Evolutionary conservation across 2,888 invertebrate genomes (phyloP).

Genomic region (Tachina grossa): DNA sequence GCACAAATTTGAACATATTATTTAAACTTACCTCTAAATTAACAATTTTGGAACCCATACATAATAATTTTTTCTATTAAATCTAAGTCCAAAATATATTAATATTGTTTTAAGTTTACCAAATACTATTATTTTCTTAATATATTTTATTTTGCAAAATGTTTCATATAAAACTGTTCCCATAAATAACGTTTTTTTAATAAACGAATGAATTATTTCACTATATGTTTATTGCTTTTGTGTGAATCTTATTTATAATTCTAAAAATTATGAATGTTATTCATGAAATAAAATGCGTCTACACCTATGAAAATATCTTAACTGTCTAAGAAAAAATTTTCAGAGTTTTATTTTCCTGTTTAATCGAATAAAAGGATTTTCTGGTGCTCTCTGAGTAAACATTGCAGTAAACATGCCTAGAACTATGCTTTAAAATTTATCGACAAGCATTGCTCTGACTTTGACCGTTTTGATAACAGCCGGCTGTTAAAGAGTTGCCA

Average conservation of each 20-base stretch:
- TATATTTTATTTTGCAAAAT: constrained; percentile 8
- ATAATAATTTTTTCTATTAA: constrained; percentile 84
- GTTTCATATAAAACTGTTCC: constrained; percentile 62
- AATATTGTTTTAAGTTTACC: constrained; percentile 19
- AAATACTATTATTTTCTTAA: constrained; percentile 34
- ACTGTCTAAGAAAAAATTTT: constrained; percentile 73
- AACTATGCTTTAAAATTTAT: constrained; percentile 51
- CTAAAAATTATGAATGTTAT: constrained; percentile 47
- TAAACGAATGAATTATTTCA: constrained; percentile 27
- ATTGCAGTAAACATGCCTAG: constrained; percentile 25
- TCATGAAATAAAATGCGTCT: constrained; percentile 72
- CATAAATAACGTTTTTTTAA: constrained; percentile 39
- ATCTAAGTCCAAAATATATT: constrained; percentile 67
- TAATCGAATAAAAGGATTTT: constrained; percentile 17
- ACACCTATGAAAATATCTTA: constrained; percentile 77
- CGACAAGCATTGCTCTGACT: not conserved
- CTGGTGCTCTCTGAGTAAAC: constrained; percentile 46
- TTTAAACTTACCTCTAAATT: constrained; percentile 89
- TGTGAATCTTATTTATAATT: constrained; percentile 42
- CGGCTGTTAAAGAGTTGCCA: constrained; percentile 31
- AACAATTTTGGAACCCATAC: constrained; percentile 95
- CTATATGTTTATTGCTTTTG: constrained; percentile 57
- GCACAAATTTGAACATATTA: not conserved
- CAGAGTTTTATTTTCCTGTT: constrained; percentile 47
- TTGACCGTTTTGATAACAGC: constrained; percentile 22